Conservation (phyloP, 2,888 invertebrate species). For the Leucophora obtusa region DNA sequence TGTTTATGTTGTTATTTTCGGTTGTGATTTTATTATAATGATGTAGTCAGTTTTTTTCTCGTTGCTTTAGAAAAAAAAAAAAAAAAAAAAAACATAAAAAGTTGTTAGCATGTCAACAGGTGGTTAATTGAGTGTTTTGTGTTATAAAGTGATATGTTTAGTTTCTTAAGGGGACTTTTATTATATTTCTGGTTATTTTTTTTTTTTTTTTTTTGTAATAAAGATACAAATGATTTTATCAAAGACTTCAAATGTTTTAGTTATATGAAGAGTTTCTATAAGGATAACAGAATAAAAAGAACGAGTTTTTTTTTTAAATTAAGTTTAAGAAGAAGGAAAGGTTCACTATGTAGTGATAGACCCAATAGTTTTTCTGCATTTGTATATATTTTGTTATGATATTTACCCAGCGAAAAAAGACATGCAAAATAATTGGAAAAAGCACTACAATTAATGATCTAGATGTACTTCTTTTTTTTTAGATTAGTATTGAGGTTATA, state of each 20-base stretch:
- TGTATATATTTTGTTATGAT: too few relatives aligned
- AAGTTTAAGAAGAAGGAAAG: background rate
- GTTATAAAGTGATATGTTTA: constrained; percentile 46
- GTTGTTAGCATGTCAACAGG: constrained; percentile 48
- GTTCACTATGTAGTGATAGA: too few relatives aligned
- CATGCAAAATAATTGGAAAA: too few relatives aligned
- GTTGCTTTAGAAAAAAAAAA: constrained; percentile 1
- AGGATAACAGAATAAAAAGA: background rate
- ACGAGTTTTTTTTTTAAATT: background rate
- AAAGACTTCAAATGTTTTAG: background rate
- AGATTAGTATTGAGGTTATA: too few relatives aligned
- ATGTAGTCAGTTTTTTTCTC: constrained; percentile 12
- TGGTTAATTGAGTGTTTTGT: constrained; percentile 49
- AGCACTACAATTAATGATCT: too few relatives aligned
- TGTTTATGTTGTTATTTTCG: constrained; percentile 18
- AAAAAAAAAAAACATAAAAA: constrained; percentile 5
- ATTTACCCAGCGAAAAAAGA: too few relatives aligned
- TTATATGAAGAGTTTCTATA: background rate
- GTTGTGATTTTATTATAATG: constrained; percentile 41
- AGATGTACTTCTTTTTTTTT: too few relatives aligned
- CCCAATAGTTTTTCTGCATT: too few relatives aligned
- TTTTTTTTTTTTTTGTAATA: background rate
- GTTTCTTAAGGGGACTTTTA: constrained; percentile 14
- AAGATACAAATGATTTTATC: background rate
- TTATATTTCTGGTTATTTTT: background rate